phyloP scores from a whole-genome alignment of 2,797 vertebrate species.

The Holocentrus rufus region DNA sequence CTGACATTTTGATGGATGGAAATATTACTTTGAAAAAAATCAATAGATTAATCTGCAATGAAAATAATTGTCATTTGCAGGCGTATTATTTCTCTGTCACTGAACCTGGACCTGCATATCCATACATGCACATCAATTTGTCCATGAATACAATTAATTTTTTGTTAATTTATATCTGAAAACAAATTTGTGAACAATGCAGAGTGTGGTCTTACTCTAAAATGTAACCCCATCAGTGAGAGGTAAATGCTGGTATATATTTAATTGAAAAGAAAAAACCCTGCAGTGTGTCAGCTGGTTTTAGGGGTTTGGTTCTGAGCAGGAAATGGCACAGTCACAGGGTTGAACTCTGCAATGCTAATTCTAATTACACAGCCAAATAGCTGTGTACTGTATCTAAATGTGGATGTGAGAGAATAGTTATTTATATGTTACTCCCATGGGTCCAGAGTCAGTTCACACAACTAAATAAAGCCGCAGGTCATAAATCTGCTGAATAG shows the following conservation, averaged over 20 bases:
- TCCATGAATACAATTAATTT: too few relatives aligned
- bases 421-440: slow-evolving; percentile 59
- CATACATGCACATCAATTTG: too few relatives aligned
- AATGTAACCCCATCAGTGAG: too few relatives aligned
- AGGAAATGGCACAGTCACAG: slow-evolving; percentile 4
- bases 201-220: too few relatives aligned
- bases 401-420: slow-evolving; percentile 29
- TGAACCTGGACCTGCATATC: too few relatives aligned
- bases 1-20: too few relatives aligned
- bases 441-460: slow-evolving; percentile 46
- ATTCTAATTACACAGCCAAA: slow-evolving; percentile 52
- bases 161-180: too few relatives aligned
- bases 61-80: too few relatives aligned
- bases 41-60: too few relatives aligned
- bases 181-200: too few relatives aligned
- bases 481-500: slow-evolving; percentile 49
- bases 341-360: slow-evolving; percentile 12
- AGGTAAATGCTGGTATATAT: background rate
- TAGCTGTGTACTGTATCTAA: slow-evolving; percentile 34
- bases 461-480: slow-evolving; percentile 58
- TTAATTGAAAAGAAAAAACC: background rate
- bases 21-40: too few relatives aligned
- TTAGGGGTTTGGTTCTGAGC: background rate
- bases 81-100: background rate
- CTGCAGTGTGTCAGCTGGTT: slow-evolving; percentile 6